Base-by-base conservation (phyloP, 2,888 invertebrate species). In the Sepiola atlantica region DNA sequence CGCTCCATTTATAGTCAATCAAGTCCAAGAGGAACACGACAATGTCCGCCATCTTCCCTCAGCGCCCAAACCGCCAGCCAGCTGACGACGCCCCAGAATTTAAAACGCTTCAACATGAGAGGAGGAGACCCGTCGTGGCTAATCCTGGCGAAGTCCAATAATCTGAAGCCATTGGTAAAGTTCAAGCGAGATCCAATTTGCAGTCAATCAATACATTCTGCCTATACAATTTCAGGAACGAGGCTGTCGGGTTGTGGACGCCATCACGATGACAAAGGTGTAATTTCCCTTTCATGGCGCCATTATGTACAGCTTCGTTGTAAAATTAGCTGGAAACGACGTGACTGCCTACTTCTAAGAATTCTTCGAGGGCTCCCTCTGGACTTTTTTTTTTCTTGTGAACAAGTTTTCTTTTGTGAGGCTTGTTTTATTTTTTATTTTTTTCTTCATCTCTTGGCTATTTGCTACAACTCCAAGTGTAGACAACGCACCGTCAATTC, bases 1-100 rank as follows among this genome's bases (percentile, higher is more conserved):
- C 77, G 77, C 77, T 77, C 77, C 77, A 77, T 77, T 77, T 77
- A 77, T n/a, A 77, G 77, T 77, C 77, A 77, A 77, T 77, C 77
- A 77, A 77, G n/a, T n/a, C 77, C 2, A 77, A 77, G 77, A n/a
- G 32, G n/a, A 77, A 77, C 32, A 77, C 77, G 12, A 32, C n/a
- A 21, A 77, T n/a, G 77, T 10, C 77, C 21, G 61, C 21, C 28
- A 12, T n/a, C 77, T 12, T 16, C 77, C n/a, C 77, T 12, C 32
- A 77, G n/a, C 77, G 21, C n/a, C n/a, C n/a, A 77, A 32, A n/a
- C 77, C n/a, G 77, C 18, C 77, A n/a, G 77, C 77, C 77, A 77
- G 77, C n/a, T 77, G 77, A 77, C 77, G n/a, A 77, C 32, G 77
- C 77, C 77, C 77, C 77, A 32, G n/a, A n/a, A 77, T 77, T 77